phyloP scores from a whole-genome alignment of 2,797 vertebrate genomes.

The Apogon hyalosoma region DNA sequence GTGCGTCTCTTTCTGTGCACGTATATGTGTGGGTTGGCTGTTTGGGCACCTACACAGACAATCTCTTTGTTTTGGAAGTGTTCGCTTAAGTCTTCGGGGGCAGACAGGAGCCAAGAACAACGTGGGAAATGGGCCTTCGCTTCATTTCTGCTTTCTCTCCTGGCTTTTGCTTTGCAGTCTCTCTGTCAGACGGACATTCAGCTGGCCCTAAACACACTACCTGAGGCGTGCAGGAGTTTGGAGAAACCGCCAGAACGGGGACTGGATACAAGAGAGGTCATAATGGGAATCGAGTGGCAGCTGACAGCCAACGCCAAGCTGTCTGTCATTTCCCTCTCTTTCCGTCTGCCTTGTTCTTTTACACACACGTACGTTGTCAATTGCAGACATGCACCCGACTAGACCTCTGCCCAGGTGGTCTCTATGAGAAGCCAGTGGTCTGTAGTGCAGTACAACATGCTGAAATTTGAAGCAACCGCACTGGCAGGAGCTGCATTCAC shows the following conservation, averaged over 20 bases:
- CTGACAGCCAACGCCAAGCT: constrained; percentile 57
- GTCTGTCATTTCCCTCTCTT: constrained; percentile 44
- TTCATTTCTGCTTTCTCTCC: constrained; percentile 71
- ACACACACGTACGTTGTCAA: constrained; percentile 39
- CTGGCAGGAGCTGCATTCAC: constrained; percentile 32
- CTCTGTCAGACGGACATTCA: constrained; percentile 61
- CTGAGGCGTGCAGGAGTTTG: constrained; percentile 56
- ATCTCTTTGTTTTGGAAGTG: constrained; percentile 86
- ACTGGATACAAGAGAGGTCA: constrained; percentile 41
- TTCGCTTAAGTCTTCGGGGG: constrained; percentile 74
- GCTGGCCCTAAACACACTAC: constrained; percentile 61
- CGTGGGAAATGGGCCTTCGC: constrained; percentile 74
- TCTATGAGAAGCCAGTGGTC: constrained; percentile 30
- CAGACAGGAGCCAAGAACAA: constrained; percentile 80
- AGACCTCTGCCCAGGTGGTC: constrained; percentile 68
- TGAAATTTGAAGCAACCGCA: constrained; percentile 26
- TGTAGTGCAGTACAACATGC: constrained; percentile 30
- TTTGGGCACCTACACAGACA: constrained; percentile 84
- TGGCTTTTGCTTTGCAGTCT: constrained; percentile 59
- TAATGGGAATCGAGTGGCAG: constrained; percentile 63
- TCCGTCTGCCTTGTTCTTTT: constrained; percentile 28
- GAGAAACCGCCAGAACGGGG: constrained; percentile 34
- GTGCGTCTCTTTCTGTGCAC: constrained; percentile 69
- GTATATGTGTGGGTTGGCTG: constrained; percentile 70
- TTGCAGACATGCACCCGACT: constrained; percentile 25